Conservation (phyloP, 2,888 invertebrate species). For the Ctenicera cuprea region DNA sequence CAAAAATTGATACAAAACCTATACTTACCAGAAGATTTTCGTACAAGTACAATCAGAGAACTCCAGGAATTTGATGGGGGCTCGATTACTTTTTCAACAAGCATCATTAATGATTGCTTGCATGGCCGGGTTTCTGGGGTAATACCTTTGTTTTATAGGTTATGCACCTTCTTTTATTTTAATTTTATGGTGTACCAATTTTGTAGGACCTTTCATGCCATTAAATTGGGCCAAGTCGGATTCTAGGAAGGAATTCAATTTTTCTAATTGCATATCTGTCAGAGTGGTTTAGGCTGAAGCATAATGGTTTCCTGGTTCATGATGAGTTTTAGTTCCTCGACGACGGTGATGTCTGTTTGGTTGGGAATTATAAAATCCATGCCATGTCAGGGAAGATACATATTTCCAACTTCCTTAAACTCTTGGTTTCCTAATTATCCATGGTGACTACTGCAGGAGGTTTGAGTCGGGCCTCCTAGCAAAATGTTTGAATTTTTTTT, state of each 20-base stretch:
- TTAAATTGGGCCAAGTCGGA: constrained; percentile 1
- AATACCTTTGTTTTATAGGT: constrained; percentile 15
- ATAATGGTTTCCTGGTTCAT: too few species aligned
- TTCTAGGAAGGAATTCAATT: not conserved
- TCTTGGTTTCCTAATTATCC: not conserved
- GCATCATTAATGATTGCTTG: constrained; percentile 5
- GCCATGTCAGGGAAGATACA: not conserved
- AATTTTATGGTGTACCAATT: not conserved
- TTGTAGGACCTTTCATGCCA: not conserved
- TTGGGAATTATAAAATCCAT: not conserved
- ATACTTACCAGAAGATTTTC: too few species aligned
- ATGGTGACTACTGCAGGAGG: not conserved
- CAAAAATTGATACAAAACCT: too few species aligned
- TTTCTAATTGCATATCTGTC: not conserved
- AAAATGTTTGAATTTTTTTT: not conserved
- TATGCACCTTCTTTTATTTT: not conserved
- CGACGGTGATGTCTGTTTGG: not conserved
- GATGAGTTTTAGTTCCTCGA: not conserved
- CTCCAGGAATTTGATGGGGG: not conserved
- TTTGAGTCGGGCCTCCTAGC: not conserved
- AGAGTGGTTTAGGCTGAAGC: not conserved
- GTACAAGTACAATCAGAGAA: not conserved
- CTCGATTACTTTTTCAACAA: not conserved
- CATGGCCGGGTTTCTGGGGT: constrained; percentile 14
- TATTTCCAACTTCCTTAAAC: too few species aligned